Evolutionary conservation across 2,113 vertebrate species (phyloP).

Genomic region (Eublepharis macularius): DNA sequence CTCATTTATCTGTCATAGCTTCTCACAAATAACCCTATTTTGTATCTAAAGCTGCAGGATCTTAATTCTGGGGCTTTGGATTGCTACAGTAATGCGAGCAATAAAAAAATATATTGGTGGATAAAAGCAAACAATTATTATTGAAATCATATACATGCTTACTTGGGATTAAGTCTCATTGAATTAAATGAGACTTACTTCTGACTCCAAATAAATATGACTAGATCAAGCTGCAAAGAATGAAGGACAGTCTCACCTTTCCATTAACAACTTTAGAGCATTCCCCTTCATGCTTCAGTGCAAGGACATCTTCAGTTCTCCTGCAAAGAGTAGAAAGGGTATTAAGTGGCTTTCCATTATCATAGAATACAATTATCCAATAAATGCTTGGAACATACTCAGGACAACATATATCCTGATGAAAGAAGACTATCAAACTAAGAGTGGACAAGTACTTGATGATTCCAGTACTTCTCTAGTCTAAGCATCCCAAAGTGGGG

Average conservation of each 20-base stretch:
- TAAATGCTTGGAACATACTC: not conserved
- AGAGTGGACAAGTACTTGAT: not conserved
- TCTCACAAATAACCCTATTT: not conserved
- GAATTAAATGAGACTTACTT: not conserved
- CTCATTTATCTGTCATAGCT: not conserved
- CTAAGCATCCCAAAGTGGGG: not conserved
- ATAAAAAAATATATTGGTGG: not conserved
- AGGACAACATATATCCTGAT: not conserved
- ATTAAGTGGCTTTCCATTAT: slow-evolving; percentile 39
- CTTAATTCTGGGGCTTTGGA: not conserved
- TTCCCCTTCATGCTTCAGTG: slow-evolving; percentile 59
- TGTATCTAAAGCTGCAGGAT: not conserved
- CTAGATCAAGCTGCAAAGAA: not conserved
- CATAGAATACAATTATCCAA: not conserved
- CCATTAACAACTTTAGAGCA: slow-evolving; percentile 51
- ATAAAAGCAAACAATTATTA: not conserved
- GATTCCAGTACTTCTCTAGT: not conserved
- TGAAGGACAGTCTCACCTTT: slow-evolving; percentile 50
- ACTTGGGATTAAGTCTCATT: not conserved
- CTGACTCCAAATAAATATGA: not conserved
- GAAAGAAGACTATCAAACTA: not conserved
- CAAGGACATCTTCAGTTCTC: slow-evolving; percentile 55
- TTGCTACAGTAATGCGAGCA: not conserved
- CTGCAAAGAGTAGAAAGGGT: slow-evolving; percentile 59
- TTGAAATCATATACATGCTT: not conserved